Base-by-base conservation (phyloP, 2,888 invertebrate species). In the Masnerella sp. region DNA sequence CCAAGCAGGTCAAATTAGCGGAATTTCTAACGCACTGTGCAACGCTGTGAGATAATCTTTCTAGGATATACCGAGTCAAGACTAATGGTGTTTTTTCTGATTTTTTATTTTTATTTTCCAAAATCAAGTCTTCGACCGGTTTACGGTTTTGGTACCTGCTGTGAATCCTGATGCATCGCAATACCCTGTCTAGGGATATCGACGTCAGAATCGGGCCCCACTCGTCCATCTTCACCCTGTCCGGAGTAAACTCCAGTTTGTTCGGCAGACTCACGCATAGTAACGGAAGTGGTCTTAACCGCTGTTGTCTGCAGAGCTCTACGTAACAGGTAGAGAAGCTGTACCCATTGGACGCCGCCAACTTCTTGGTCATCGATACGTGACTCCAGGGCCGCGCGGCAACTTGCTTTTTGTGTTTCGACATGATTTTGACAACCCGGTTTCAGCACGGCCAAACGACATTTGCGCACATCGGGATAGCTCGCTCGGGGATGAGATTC, bases 151-250 rank as follows among this genome's bases (percentile, higher is more conserved):
- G 90, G 73, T 90, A 89, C 88, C 83, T 90, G 86, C 93, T 92
- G 78, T 91, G 90, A 72, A 95, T 90, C 25, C 90, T 89, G 71
- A 95, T 89, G 14, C 70, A 91, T 90, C 84, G 92, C 2, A 95
- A 89, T 69, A 92, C 92, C 49, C 92, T 89, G 84, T 95, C 95
- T 75, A 92, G 89, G 45, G 91, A 90, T 3, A 95, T 87, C 0
- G 95, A 93, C 79, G 93, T 93, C 49, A 93, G 87, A 45, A 95
- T 91, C 0, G 94, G 92, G 22, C 90, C 89, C 95, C 95, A 95
- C 77, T 95, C 94, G 71, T 90, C 91, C 72, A 93, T 91, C 80
- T 92, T 93, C 49, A 95, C 90, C 76, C 94, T 91, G 82, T 95
- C 95, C 51, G 92, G 93, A 75, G 90, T 91, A 79, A 95, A 92